Evolutionary conservation across 2,113 vertebrate genomes (phyloP).

Genomic region (Nyctereutes procyonoides): DNA sequence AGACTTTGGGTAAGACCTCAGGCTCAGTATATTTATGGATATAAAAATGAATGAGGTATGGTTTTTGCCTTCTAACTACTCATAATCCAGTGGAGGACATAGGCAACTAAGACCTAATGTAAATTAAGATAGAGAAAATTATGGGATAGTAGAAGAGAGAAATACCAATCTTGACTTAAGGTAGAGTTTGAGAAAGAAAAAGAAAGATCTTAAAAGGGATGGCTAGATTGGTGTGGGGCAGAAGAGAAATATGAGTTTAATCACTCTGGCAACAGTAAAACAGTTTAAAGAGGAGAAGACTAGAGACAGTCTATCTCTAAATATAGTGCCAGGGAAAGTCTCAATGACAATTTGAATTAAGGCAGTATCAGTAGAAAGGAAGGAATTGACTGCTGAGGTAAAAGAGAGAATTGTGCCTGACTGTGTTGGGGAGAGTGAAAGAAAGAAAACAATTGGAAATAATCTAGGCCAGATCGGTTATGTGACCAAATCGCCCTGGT

Average conservation of each 20-base stretch:
- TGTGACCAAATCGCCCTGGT: not conserved
- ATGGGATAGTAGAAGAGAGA: not conserved
- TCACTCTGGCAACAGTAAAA: not conserved
- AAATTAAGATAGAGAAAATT: not conserved
- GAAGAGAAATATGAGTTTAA: not conserved
- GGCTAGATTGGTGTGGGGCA: not conserved
- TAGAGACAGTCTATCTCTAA: not conserved
- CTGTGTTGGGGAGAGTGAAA: not conserved
- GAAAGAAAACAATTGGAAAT: not conserved
- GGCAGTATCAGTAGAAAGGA: not conserved
- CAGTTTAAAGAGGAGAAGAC: not conserved
- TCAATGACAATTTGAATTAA: not conserved
- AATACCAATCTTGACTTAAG: not conserved
- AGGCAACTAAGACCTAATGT: not conserved
- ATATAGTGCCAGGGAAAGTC: not conserved
- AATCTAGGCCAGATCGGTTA: not conserved
- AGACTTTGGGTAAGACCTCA: not conserved
- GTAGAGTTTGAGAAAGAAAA: constrained; percentile 7
- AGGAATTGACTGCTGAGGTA: not conserved
- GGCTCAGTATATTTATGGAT: not conserved
- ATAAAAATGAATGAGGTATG: not conserved
- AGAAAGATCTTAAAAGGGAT: not conserved
- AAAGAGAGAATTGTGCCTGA: not conserved
- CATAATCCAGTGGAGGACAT: not conserved
- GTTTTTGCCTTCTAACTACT: not conserved